Conservation (phyloP, 2,888 invertebrate species). For the Drosophila recens region DNA sequence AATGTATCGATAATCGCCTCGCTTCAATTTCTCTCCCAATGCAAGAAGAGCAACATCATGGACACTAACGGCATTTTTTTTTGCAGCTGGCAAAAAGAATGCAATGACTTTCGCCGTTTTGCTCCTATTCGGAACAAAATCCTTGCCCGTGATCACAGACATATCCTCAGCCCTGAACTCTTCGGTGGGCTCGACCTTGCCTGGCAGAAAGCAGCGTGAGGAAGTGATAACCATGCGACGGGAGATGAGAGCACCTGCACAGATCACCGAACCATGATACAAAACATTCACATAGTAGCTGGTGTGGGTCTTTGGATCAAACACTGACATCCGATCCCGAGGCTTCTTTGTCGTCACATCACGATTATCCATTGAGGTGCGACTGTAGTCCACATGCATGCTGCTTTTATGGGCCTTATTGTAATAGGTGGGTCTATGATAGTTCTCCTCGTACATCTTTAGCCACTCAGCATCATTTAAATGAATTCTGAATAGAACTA, state of each 20-base stretch:
- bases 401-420: conserved; percentile 22
- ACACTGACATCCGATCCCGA: not conserved
- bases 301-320: conserved; percentile 14
- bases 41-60: conserved; percentile 43
- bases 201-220: conserved; percentile 42
- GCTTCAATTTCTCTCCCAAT: conserved; percentile 19
- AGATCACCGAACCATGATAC: conserved; percentile 46
- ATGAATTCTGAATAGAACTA: conserved; percentile 4
- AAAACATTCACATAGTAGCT: conserved; percentile 51
- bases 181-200: not conserved
- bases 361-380: conserved; percentile 5
- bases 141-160: conserved; percentile 32
- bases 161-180: conserved; percentile 41
- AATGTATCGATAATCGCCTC: conserved; percentile 14
- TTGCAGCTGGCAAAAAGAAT: conserved; percentile 37
- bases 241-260: conserved; percentile 50
- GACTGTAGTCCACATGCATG: conserved; percentile 49
- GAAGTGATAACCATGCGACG: conserved; percentile 59
- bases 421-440: conserved; percentile 56
- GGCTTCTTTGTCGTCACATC: not conserved
- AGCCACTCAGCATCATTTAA: conserved; percentile 21
- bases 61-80: fast-evolving
- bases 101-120: conserved; percentile 20
- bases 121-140: not conserved
- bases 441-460: conserved; percentile 42